Base-by-base conservation (phyloP, 2,888 invertebrate species). In the Sarcophaga subvicina region DNA sequence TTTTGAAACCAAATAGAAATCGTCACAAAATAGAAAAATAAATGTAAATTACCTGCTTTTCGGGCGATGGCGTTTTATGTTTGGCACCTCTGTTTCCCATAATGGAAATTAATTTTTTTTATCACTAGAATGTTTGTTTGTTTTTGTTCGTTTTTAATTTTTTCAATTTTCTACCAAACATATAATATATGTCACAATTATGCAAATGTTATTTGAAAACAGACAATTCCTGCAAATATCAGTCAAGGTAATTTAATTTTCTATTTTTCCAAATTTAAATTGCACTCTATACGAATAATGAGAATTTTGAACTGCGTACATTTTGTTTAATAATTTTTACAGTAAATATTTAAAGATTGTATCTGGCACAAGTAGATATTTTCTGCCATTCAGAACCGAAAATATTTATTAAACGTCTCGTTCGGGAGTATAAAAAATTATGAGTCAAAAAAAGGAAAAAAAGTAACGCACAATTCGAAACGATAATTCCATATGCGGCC, bases 321-420 rank as follows among this genome's bases (percentile, higher is more conserved):
- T 76, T 80, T 80, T 54, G 3, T 47, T 45, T 49, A 62, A 45
- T 27, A 60, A 63, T 64, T 71, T 71, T 80, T 71, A 80, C 75
- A 80, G 37, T 71, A 71, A 80, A 85, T 76, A 62, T 80, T 85
- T 85, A 76, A 80, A 77, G 45, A 85, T 67, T 67, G 71, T 80
- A 66, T 54, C 70, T 80, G 49, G 37, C 70, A 25, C 70, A 72
- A 54, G 72, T 22, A 49, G 4, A 54, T 54, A 54, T 54, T 14
- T 54, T 54, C 14, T 54, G 14, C 11, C 11, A 14, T 27, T 66
- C 67, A 37, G 22, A 77, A 71, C 71, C 20, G 49, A 80, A 80
- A 76, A 72, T n/a, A 62, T 62, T 1, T 67, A 62, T 77, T 47
- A 64, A 72, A 78, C 49, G 45, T 73, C 49, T 78, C 37, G 54